These are phyloP conservation scores for Aspidiotus rigidus DNA, from an alignment of 2,888 invertebrate species.

Conservation along the genomic window DNA sequence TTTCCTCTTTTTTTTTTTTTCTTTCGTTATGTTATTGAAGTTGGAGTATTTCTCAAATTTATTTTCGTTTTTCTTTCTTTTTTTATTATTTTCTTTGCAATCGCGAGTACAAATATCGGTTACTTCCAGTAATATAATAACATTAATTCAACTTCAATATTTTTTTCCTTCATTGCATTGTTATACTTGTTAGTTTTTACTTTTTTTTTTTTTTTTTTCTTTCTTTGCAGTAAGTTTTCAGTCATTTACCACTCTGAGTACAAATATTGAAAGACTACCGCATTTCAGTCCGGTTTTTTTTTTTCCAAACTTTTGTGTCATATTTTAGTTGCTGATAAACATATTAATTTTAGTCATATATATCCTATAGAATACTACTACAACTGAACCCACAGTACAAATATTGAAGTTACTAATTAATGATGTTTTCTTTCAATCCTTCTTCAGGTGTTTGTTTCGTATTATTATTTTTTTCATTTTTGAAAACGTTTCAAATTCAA, in stretches of 20 bases:
- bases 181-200: neutral
- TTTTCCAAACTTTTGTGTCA: neutral
- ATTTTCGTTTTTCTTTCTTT: neutral
- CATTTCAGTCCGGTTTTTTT: too few species aligned
- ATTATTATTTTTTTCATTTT: neutral
- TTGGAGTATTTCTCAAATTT: conserved; percentile 8
- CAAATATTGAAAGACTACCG: too few species aligned
- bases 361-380: too few species aligned
- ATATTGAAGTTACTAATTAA: conserved; percentile 8
- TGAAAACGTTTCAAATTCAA: too few species aligned
- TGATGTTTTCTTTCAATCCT: neutral
- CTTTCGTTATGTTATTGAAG: conserved; percentile 16
- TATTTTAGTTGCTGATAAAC: neutral
- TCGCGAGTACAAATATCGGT: conserved; percentile 25
- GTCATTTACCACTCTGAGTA: neutral
- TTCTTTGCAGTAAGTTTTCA: neutral
- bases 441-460: conserved; percentile 2
- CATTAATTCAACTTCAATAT: neutral
- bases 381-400: conserved; percentile 3
- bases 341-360: neutral
- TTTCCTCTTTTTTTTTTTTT: neutral
- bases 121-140: conserved; percentile 23
- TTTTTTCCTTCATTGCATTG: neutral
- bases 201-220: conserved; percentile 2
- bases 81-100: conserved; percentile 4